Base-by-base conservation (phyloP, 2,113 vertebrate genomes). In the Notothenia coriiceps region DNA sequence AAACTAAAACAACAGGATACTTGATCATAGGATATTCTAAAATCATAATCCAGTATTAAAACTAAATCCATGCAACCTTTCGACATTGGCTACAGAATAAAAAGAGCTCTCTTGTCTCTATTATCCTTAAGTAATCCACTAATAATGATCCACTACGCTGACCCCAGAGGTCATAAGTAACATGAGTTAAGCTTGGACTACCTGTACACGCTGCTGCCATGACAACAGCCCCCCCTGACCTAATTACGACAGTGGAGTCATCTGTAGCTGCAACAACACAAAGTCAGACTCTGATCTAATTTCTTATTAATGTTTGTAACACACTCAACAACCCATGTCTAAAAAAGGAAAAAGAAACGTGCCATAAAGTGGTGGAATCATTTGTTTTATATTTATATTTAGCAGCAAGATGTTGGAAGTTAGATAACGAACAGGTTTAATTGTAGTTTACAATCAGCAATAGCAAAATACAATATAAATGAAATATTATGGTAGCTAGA, bases 161-260 rank as follows among this genome's bases (percentile, higher is more conserved):
- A 29, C n/a, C 72, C 54, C 50, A 25, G 55, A 80, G 67, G 61
- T 82, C 49, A 73, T 3, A 17, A 51, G 81, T 65, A 80, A 82
- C 51, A 43, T 18, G 71, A 80, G 56, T 71, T 62, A 55, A 65
- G 18, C 10, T 6, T 17, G 6, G 43, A 44, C 70, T 62, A 56
- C 29, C 50, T 35, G 70, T 82, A 29, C 15, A 52, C 5, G 50
- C 47, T 66, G 71, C 33, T 74, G 54, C 47, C 79, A 14, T 73
- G 79, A 80, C 74, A 79, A 86, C 86, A 70, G 65, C 49, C 47
- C 56, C 47, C 51, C 12, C 44, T 62, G 52, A 71, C 61, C 65
- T 56, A 52, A 56, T 62, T 74, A 13, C 70, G 40, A 74, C 47
- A 22, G 33, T 4, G 18, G 2, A 60, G 44, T 70, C 5, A 57